Evolutionary conservation across 1,140 invertebrate genomes (phyloP), one percentile per base, ranked within the genome.

Genomic region (Meloidogyne hapla): DNA sequence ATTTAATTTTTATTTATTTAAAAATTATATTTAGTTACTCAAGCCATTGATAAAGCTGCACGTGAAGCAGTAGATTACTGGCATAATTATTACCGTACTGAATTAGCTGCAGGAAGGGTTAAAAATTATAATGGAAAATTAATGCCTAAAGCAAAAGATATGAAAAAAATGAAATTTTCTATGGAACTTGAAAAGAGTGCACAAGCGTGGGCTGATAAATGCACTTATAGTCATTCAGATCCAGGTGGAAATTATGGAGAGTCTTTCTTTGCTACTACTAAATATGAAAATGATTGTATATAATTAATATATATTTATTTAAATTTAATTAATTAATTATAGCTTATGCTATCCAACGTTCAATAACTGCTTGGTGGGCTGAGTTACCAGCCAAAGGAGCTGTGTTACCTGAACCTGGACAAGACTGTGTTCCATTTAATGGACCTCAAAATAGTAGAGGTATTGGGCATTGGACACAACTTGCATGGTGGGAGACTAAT

Each of bases 391-490:
- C 5, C 3, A 38, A 70, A 26, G 23, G 38, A 71, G 23, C 65
- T 42, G 15, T 61, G 9, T 18, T 25, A 69, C 69, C 72, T 74
- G 5, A 48, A 75, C 9, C 26, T 74, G 69, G 23, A 0, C 72
- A 42, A 38, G 15, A n/a, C 9, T 25, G 21, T 8, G 12, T 74
- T 74, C 70, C 48, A n/a, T 56, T n/a, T 56, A 18, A 56, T 56
- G 18, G 4, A n/a, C 18, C 48, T 21, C 48, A 56, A 56, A 18
- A 56, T 56, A 75, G 21, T 23, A 26, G 26, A 33, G 69, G 65
- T 23, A 74, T 74, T 23, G 72, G 72, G 1, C 70, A 74, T 40
- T 74, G 72, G 72, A 21, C 56, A 28, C 72, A 74, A 48, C 15
- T 75, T 18, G 72, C 72, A 0, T 74, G 72, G 72, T 38, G 10